Evolutionary conservation across 2,888 invertebrate genomes (phyloP).

Genomic region (Parnassius orleans): DNA sequence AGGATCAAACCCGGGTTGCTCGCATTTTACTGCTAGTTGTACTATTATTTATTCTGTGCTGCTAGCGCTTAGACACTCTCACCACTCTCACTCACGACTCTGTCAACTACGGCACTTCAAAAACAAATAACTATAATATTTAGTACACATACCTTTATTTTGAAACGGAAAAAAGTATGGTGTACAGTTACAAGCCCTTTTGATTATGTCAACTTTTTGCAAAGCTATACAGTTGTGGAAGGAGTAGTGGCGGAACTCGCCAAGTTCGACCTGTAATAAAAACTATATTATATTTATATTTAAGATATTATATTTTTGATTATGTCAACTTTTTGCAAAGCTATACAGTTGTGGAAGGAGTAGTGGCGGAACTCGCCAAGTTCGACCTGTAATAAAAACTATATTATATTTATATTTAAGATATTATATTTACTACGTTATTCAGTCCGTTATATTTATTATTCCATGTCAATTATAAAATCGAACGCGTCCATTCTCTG

Average conservation of each 20-base stretch:
- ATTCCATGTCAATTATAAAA: no score
- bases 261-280: conserved; percentile 51
- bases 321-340: conserved; percentile 75
- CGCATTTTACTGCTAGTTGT: no score
- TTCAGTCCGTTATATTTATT: no score
- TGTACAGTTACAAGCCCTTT: conserved; percentile 79
- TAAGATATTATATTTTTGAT: no score
- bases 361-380: conserved; percentile 68
- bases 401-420: no score
- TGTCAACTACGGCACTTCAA: background rate
- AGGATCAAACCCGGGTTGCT: no score
- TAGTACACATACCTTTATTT: conserved; percentile 42
- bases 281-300: no score
- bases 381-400: conserved; percentile 47
- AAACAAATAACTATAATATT: background rate
- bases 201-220: conserved; percentile 72
- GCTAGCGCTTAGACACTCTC: no score
- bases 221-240: conserved; percentile 84
- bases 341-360: conserved; percentile 84
- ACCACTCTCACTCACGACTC: no score
- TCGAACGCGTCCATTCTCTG: no score
- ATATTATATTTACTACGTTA: no score
- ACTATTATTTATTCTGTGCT: no score
- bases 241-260: conserved; percentile 74
- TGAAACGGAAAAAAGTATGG: conserved; percentile 78